Percentiles rank a stretch among this genome's conserved stretches.
Evolutionary conservation across 2,797 vertebrate species (phyloP).

Genomic region (Gobionotothen gibberifrons): DNA sequence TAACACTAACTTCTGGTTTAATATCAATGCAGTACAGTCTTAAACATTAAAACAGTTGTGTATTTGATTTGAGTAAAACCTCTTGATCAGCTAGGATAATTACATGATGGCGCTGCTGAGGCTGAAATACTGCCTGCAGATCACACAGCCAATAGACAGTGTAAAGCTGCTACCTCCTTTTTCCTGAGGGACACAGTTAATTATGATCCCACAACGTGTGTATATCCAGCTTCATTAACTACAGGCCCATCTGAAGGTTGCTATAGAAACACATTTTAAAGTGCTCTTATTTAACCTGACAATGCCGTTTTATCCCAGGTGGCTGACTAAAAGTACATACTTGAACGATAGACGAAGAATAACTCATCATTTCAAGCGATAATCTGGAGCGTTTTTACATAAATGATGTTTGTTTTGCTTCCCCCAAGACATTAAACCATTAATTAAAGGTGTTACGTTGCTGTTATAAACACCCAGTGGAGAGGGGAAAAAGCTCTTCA

Average conservation of each 20-base stretch:
- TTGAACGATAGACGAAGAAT: slow-evolving; percentile 21
- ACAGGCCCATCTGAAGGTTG: slow-evolving; percentile 55
- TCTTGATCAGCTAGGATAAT: slow-evolving; percentile 17
- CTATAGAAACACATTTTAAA: slow-evolving; percentile 56
- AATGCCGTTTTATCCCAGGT: slow-evolving; percentile 24
- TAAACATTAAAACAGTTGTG: slow-evolving; percentile 10
- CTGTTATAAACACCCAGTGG: slow-evolving; percentile 13
- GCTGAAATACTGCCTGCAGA: slow-evolving; percentile 36
- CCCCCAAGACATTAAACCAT: slow-evolving; percentile 20
- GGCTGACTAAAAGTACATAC: slow-evolving; percentile 30
- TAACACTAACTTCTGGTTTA: background rate
- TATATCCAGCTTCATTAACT: slow-evolving; percentile 63
- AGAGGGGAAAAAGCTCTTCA: slow-evolving; percentile 5
- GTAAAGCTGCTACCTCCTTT: slow-evolving; percentile 46
- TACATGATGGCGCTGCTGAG: background rate
- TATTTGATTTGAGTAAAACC: slow-evolving; percentile 19
- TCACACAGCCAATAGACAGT: slow-evolving; percentile 40
- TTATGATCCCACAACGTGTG: slow-evolving; percentile 62
- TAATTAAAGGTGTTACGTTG: slow-evolving; percentile 33
- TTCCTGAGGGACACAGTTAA: slow-evolving; percentile 52
- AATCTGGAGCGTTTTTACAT: slow-evolving; percentile 28
- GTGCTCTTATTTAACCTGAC: slow-evolving; percentile 42
- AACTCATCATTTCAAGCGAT: slow-evolving; percentile 13
- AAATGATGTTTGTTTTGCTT: slow-evolving; percentile 35
- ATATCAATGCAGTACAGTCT: background rate